phyloP scores from a whole-genome alignment of 2,888 invertebrate species.

The Minunthozetes semirufus region DNA sequence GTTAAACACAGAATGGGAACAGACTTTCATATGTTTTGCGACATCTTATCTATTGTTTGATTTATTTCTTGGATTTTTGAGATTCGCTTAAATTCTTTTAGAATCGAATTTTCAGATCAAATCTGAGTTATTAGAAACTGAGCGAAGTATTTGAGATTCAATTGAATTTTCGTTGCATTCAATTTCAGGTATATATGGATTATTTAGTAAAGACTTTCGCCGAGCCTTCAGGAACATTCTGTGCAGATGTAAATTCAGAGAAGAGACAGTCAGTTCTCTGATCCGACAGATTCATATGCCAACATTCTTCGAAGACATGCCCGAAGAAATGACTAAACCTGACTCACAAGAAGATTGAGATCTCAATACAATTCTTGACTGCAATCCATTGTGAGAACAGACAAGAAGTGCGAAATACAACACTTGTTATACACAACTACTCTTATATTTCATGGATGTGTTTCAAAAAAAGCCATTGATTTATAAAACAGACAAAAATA shows the following conservation, averaged over 20 bases:
- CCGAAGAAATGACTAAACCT: constrained; percentile 35
- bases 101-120: no score
- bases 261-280: constrained; percentile 43
- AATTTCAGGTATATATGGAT: constrained; percentile 77
- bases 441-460: neutral
- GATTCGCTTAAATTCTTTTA: no score
- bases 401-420: neutral
- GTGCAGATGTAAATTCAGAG: constrained; percentile 55
- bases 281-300: constrained; percentile 44
- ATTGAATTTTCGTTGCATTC: constrained; percentile 5
- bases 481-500: neutral
- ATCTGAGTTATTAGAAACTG: no score
- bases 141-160: neutral
- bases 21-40: no score
- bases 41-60: no score
- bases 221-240: constrained; percentile 89
- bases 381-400: neutral
- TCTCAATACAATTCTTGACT: neutral
- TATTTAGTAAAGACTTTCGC: constrained; percentile 90
- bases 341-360: constrained; percentile 33
- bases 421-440: neutral
- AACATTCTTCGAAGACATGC: constrained; percentile 43
- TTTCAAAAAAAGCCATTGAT: neutral
- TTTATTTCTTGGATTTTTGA: no score
- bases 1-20: neutral